A percentile compares a stretch with the other conserved stretches of the same genome.
Evolutionary conservation across 2,888 invertebrate species (phyloP).

Genomic region (Lasioglossum marginatum): DNA sequence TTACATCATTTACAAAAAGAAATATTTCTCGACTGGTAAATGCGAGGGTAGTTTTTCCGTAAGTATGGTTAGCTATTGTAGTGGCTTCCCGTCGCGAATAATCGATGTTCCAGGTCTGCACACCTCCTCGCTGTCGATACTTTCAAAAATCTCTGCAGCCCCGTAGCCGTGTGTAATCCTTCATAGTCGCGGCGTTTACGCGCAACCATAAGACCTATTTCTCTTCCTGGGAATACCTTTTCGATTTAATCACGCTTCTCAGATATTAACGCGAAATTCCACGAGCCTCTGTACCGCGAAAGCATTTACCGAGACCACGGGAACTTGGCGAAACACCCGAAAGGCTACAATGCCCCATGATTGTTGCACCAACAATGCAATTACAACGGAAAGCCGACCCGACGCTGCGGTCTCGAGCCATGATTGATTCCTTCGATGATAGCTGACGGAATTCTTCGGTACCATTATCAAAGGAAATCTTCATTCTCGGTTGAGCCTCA

Average conservation of each 20-base stretch:
- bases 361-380: neutral
- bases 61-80: neutral
- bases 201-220: conserved; percentile 3
- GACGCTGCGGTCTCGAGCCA: too few species aligned
- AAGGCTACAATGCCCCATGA: neutral
- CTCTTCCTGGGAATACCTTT: conserved; percentile 7
- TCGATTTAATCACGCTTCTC: conserved; percentile 18
- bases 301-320: neutral
- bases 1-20: too few species aligned
- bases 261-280: conserved; percentile 19
- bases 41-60: neutral
- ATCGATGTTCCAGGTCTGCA: conserved; percentile 16
- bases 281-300: neutral
- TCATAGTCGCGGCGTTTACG: conserved; percentile 26
- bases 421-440: neutral
- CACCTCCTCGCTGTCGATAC: neutral
- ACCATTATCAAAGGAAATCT: neutral
- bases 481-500: too few species aligned
- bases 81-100: neutral
- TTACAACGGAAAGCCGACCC: neutral
- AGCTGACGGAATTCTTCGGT: neutral
- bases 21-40: neutral
- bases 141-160: conserved; percentile 21
- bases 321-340: neutral
- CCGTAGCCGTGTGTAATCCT: conserved; percentile 17